phyloP scores from a whole-genome alignment of 1,140 invertebrate genomes.

The Dolichoris vasculosae region DNA sequence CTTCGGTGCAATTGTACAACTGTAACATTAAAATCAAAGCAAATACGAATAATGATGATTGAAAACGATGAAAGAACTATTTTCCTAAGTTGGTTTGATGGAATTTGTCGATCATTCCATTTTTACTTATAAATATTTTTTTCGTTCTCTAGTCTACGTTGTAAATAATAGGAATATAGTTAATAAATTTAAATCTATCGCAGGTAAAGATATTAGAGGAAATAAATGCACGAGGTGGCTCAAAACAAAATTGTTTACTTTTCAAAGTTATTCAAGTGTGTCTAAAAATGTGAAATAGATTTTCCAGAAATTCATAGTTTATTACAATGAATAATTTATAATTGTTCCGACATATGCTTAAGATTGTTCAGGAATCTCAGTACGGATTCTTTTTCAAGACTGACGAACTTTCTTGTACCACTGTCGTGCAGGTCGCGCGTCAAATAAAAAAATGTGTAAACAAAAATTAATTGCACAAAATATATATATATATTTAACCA shows the following conservation, averaged over 20 bases:
- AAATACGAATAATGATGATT: background rate
- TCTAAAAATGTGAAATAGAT: background rate
- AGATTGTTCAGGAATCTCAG: constrained; percentile 12
- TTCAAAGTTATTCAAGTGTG: constrained; percentile 12
- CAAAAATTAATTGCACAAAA: constrained; percentile 24
- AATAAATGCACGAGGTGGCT: constrained; percentile 20
- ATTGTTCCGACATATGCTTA: constrained; percentile 22
- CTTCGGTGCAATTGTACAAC: background rate
- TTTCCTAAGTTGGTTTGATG: background rate
- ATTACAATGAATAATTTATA: constrained; percentile 26
- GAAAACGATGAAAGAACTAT: background rate
- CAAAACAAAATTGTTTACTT: constrained; percentile 28
- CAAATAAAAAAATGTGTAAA: constrained; percentile 44
- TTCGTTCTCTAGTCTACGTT: constrained; percentile 42
- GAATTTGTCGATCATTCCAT: background rate
- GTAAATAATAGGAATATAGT: constrained; percentile 18
- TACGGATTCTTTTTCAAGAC: constrained; percentile 53
- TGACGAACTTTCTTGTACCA: constrained; percentile 49
- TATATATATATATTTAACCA: background rate
- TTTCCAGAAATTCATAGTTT: constrained; percentile 19
- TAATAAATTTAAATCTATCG: constrained; percentile 5
- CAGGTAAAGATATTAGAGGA: constrained; percentile 36
- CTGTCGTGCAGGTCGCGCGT: constrained; percentile 22
- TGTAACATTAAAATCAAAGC: background rate
- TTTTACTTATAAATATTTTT: background rate